A percentile compares a stretch with the other conserved stretches of the same genome.
These are phyloP conservation scores for Eustalomyia histrio DNA, from an alignment of 2,888 invertebrate genomes.

Conservation along the genomic window DNA sequence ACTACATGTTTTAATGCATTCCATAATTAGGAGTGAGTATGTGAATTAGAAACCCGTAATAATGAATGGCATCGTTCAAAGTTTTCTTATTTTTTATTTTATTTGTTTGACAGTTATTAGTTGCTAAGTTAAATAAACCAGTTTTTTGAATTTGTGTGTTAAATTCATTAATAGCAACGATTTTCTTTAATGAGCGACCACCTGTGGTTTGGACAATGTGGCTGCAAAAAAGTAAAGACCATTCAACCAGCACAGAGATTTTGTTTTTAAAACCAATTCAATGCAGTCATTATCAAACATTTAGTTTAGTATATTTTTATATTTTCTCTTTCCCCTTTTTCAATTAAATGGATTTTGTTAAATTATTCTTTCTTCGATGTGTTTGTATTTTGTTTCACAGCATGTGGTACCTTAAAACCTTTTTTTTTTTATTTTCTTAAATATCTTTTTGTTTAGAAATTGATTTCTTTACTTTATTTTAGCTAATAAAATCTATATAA, in stretches of 20 bases:
- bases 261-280: conserved; percentile 29
- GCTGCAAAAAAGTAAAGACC: conserved; percentile 21
- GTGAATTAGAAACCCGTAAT: not conserved
- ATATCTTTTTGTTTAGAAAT: not conserved
- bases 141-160: conserved; percentile 11
- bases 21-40: conserved; percentile 22
- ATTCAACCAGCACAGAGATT: conserved; percentile 3
- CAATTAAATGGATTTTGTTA: conserved; percentile 40
- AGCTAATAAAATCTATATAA: conserved; percentile 31
- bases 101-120: not conserved
- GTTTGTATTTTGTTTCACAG: conserved; percentile 20
- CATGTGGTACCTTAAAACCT: conserved; percentile 27
- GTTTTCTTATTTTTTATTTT: conserved; percentile 1
- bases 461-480: conserved; percentile 22
- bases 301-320: conserved; percentile 8
- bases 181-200: conserved; percentile 61
- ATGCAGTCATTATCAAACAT: conserved; percentile 35
- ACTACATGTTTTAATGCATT: conserved; percentile 41
- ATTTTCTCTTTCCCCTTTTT: not conserved
- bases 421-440: conserved; percentile 17
- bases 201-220: conserved; percentile 56
- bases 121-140: conserved; percentile 28
- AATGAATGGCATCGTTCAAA: not conserved
- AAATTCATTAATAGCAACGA: conserved; percentile 47
- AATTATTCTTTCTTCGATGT: conserved; percentile 24